These are phyloP conservation scores for Acanthococcus lagerstroemiae DNA, from an alignment of 2,888 invertebrate genomes.

Conservation along the genomic window DNA sequence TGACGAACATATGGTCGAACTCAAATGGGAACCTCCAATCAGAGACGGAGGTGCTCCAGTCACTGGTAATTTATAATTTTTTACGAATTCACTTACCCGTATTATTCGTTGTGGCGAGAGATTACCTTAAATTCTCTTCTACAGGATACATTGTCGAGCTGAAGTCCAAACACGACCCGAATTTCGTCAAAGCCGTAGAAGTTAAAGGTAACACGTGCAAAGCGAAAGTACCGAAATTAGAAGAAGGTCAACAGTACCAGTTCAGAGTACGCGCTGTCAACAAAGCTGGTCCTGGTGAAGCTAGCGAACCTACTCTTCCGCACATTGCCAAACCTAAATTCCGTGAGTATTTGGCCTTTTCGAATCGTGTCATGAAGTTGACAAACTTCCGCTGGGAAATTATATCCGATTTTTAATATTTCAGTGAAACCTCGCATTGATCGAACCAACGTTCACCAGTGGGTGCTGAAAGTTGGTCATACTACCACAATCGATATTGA, in stretches of 20 bases:
- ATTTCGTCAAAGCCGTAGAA: constrained; percentile 76
- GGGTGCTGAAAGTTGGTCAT: constrained; percentile 78
- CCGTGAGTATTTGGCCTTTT: constrained; percentile 66
- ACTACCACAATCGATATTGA: constrained; percentile 78
- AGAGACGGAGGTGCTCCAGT: constrained; percentile 89
- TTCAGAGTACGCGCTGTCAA: constrained; percentile 90
- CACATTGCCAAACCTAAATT: constrained; percentile 80
- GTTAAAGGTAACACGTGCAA: constrained; percentile 72
- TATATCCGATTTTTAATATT: constrained; percentile 35
- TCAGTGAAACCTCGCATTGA: constrained; percentile 90
- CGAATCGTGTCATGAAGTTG: neutral
- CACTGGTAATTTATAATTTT: constrained; percentile 46
- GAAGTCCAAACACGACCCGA: constrained; percentile 76
- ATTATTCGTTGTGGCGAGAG: too few relatives aligned
- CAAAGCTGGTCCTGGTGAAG: constrained; percentile 86
- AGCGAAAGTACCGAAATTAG: constrained; percentile 78
- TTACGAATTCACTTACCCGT: neutral
- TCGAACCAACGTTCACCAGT: constrained; percentile 72
- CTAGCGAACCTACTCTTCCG: constrained; percentile 83
- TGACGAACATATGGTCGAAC: constrained; percentile 79
- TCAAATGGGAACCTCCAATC: constrained; percentile 84
- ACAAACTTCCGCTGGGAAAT: neutral
- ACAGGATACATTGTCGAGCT: constrained; percentile 78
- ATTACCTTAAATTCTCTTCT: too few relatives aligned
- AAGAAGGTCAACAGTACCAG: constrained; percentile 91